These are phyloP conservation scores for Callospermophilus lateralis DNA, from an alignment of 2,113 vertebrate genomes.

Conservation along the genomic window DNA sequence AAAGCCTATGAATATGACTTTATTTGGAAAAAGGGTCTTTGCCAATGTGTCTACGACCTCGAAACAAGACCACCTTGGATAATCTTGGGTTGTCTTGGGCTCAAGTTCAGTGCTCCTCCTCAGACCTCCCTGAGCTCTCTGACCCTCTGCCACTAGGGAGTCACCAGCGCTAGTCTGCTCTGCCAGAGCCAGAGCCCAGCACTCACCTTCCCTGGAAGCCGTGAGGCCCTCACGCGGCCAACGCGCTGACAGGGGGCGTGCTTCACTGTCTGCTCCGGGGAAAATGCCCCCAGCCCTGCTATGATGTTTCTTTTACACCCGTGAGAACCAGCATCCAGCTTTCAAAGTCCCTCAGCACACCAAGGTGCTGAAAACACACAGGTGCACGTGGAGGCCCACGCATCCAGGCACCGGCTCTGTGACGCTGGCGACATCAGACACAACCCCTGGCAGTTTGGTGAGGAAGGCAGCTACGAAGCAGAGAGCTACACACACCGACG, in stretches of 20 bases:
- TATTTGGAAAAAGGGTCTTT: too few species aligned
- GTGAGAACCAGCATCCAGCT: not conserved
- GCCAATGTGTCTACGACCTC: not conserved
- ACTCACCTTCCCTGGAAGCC: not conserved
- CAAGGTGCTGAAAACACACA: not conserved
- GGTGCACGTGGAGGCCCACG: too few species aligned
- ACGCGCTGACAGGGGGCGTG: too few species aligned
- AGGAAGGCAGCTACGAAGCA: not conserved
- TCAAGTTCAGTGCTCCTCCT: too few species aligned
- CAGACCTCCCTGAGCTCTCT: too few species aligned
- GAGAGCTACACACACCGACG: not conserved
- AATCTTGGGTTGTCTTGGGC: too few species aligned
- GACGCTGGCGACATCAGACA: not conserved
- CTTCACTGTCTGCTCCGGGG: not conserved
- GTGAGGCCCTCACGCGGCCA: too few species aligned
- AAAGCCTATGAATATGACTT: too few species aligned
- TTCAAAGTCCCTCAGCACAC: not conserved
- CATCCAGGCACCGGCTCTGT: fast-evolving
- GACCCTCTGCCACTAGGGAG: too few species aligned
- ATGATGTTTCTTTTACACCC: too few species aligned
- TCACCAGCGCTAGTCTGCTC: not conserved
- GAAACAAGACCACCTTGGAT: not conserved
- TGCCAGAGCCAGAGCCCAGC: not conserved
- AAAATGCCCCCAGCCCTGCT: not conserved
- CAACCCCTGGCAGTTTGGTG: not conserved